Conservation (phyloP, 2,888 invertebrate species). For the Dynastes maya region DNA sequence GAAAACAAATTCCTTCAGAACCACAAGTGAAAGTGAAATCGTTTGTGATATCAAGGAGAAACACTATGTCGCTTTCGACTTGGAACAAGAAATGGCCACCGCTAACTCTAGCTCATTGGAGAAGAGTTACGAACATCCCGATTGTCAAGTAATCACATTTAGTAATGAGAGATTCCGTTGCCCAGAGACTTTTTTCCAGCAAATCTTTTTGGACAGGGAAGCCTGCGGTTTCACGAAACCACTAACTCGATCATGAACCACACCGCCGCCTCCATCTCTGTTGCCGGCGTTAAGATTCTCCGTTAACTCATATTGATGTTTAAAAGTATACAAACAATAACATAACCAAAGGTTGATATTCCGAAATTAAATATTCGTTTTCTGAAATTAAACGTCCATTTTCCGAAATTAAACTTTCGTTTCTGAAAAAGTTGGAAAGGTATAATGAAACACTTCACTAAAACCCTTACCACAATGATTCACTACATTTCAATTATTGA, state of each 20-base stretch:
- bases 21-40: conserved; percentile 94
- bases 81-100: conserved; percentile 96
- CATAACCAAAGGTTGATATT: too few species aligned
- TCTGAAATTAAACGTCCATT: too few species aligned
- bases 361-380: too few species aligned
- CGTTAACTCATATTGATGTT: too few species aligned
- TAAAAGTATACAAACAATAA: too few species aligned
- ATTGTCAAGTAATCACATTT: conserved; percentile 93
- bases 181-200: conserved; percentile 96
- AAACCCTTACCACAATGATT: too few species aligned
- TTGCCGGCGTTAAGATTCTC: too few species aligned
- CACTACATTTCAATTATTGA: too few species aligned
- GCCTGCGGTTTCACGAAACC: conserved; percentile 90
- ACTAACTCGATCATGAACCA: conserved; percentile 99
- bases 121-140: conserved; percentile 95
- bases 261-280: conserved; percentile 83
- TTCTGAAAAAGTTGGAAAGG: too few species aligned
- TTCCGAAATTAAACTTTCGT: too few species aligned
- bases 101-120: conserved; percentile 93
- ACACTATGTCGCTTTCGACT: conserved; percentile 91
- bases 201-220: conserved; percentile 92
- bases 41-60: conserved; percentile 96
- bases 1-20: conserved; percentile 83
- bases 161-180: conserved; percentile 96
- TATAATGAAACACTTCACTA: too few species aligned